These are phyloP conservation scores for Autographa pulchrina DNA, from an alignment of 2,888 invertebrate species.

Conservation along the genomic window DNA sequence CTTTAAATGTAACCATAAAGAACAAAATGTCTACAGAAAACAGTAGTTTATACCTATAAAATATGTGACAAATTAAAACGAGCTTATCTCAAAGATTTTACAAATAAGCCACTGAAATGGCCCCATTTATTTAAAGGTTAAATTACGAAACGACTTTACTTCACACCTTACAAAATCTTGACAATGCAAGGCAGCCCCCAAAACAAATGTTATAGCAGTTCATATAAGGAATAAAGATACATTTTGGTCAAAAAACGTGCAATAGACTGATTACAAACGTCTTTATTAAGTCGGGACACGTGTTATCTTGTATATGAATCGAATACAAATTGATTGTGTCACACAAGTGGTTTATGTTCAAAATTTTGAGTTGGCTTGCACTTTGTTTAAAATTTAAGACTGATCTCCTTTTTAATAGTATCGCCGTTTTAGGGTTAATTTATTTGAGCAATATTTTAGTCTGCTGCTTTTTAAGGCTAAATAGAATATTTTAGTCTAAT, in stretches of 20 bases:
- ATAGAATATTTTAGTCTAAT: no score
- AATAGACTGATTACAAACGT: slow-evolving; percentile 70
- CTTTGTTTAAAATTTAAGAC: not conserved
- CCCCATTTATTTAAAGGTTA: slow-evolving; percentile 55
- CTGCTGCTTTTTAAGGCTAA: no score
- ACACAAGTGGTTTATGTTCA: slow-evolving; percentile 48
- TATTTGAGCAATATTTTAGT: not conserved
- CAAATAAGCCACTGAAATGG: slow-evolving; percentile 53
- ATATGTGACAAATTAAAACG: slow-evolving; percentile 22
- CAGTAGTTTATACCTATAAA: slow-evolving; percentile 40
- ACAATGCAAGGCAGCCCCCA: slow-evolving; percentile 63
- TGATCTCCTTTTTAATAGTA: not conserved
- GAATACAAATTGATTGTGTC: slow-evolving; percentile 70
- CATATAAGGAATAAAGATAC: slow-evolving; percentile 69
- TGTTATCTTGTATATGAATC: slow-evolving; percentile 60
- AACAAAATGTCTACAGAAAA: slow-evolving; percentile 15
- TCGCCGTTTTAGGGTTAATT: not conserved
- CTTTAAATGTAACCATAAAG: not conserved
- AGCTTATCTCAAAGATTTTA: slow-evolving; percentile 45
- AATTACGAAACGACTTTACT: slow-evolving; percentile 67
- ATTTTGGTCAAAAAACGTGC: slow-evolving; percentile 64
- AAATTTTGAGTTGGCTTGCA: slow-evolving; percentile 6
- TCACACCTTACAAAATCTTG: slow-evolving; percentile 60
- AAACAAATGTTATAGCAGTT: slow-evolving; percentile 61
- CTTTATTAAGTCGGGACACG: slow-evolving; percentile 67